These are phyloP conservation scores for Asbolus verrucosus DNA, from an alignment of 1,140 invertebrate species.

Conservation along the genomic window DNA sequence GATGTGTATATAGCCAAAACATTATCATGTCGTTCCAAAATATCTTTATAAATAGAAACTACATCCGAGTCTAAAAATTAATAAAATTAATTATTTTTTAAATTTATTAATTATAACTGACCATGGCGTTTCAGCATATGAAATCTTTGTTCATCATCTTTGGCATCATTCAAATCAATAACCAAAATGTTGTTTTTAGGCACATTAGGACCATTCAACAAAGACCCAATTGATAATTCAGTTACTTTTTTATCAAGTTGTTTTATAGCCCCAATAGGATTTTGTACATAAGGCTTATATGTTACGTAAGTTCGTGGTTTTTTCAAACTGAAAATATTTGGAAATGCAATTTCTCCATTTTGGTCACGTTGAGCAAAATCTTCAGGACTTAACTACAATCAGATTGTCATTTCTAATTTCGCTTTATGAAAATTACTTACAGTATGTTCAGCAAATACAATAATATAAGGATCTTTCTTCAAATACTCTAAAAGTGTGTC, in stretches of 20 bases:
- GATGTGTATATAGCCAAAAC: constrained; percentile 61
- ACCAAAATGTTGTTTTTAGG: constrained; percentile 61
- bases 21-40: constrained; percentile 55
- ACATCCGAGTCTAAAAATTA: constrained; percentile 60
- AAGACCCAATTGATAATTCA: constrained; percentile 54
- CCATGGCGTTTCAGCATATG: constrained; percentile 66
- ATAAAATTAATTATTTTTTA: constrained; percentile 31
- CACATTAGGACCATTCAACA: constrained; percentile 54
- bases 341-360: constrained; percentile 53
- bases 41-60: constrained; percentile 54
- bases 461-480: constrained; percentile 54
- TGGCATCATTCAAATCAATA: constrained; percentile 65
- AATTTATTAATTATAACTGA: constrained; percentile 53
- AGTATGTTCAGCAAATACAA: constrained; percentile 63
- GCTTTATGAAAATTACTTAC: constrained; percentile 55
- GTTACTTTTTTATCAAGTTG: constrained; percentile 51
- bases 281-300: constrained; percentile 62
- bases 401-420: constrained; percentile 15
- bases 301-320: constrained; percentile 50
- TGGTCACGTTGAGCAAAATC: constrained; percentile 61
- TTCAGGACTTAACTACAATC: constrained; percentile 63
- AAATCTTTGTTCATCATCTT: constrained; percentile 61
- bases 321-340: constrained; percentile 53
- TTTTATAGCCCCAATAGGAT: constrained; percentile 59
- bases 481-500: constrained; percentile 58